Evolutionary conservation across 2,888 invertebrate species (phyloP).

Genomic region (Drosophila recens): DNA sequence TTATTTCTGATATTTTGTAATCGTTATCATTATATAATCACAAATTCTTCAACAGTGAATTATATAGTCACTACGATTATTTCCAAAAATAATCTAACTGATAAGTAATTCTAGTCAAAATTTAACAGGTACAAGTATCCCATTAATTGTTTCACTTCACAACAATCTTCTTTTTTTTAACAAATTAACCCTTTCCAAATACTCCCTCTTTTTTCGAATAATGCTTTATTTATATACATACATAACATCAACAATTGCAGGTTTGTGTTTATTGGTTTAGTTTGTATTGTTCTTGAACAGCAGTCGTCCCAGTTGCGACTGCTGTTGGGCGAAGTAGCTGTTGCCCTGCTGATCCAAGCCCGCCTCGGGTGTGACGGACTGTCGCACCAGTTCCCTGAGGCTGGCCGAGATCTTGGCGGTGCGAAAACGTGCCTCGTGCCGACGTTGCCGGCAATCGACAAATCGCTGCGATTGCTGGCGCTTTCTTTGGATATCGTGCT

Average conservation of each 20-base stretch:
- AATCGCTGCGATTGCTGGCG: conserved; percentile 81
- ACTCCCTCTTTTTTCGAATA: not conserved
- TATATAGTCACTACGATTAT: no score
- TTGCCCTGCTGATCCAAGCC: conserved; percentile 40
- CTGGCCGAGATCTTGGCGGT: conserved; percentile 84
- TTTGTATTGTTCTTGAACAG: conserved; percentile 49
- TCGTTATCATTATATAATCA: no score
- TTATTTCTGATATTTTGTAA: no score
- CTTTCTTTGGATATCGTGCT: conserved; percentile 81
- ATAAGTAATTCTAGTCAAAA: no score
- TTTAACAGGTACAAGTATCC: no score
- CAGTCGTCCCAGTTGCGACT: conserved; percentile 62
- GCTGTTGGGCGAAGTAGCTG: conserved; percentile 62
- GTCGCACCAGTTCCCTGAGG: conserved; percentile 83
- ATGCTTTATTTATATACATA: conserved; percentile 47
- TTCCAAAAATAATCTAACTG: no score
- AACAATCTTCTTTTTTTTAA: not conserved
- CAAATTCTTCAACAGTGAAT: no score
- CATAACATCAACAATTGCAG: conserved; percentile 48
- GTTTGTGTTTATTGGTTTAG: not conserved
- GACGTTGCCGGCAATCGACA: conserved; percentile 77
- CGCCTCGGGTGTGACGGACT: conserved; percentile 83
- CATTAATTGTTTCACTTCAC: no score
- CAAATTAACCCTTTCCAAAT: not conserved
- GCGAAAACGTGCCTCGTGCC: conserved; percentile 79